A percentile compares a stretch with the other conserved stretches of the same genome.
phyloP scores from a whole-genome alignment of 2,113 vertebrate species.

The Callospermophilus lateralis region DNA sequence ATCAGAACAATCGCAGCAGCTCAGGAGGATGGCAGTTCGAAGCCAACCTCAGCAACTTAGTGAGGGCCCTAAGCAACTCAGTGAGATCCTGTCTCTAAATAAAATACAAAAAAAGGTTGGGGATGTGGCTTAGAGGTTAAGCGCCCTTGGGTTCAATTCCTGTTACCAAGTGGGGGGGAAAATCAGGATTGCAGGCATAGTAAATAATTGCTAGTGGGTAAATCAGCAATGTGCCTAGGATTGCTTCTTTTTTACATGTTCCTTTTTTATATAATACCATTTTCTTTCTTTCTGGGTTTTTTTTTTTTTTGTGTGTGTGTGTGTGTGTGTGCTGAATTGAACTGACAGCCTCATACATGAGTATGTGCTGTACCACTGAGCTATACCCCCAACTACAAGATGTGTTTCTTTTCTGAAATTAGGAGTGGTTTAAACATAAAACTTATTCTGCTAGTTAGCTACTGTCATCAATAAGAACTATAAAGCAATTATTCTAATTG shows the following conservation, averaged over 20 bases:
- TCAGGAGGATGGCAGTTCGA: no score
- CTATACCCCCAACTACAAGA: neutral
- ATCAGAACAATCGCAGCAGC: no score
- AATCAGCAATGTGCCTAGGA: neutral
- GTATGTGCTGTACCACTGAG: neutral
- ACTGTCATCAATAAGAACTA: neutral
- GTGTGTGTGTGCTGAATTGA: no score
- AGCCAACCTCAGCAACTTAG: no score
- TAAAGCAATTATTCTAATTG: neutral
- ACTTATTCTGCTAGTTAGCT: neutral
- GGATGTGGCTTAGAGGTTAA: no score
- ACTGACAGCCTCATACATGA: neutral
- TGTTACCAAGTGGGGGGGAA: no score
- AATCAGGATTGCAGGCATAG: no score
- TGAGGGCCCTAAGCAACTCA: no score
- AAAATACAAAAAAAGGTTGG: no score
- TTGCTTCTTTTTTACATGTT: neutral
- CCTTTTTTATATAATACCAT: neutral
- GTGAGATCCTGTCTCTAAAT: no score
- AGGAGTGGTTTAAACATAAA: neutral
- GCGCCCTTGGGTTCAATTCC: no score
- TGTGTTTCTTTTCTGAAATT: slow-evolving; percentile 10
- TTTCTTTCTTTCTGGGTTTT: neutral
- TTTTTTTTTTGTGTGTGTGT: neutral
- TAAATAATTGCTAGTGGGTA: neutral